Conservation (phyloP, 2,888 invertebrate species). For the Pomacea canaliculata region DNA sequence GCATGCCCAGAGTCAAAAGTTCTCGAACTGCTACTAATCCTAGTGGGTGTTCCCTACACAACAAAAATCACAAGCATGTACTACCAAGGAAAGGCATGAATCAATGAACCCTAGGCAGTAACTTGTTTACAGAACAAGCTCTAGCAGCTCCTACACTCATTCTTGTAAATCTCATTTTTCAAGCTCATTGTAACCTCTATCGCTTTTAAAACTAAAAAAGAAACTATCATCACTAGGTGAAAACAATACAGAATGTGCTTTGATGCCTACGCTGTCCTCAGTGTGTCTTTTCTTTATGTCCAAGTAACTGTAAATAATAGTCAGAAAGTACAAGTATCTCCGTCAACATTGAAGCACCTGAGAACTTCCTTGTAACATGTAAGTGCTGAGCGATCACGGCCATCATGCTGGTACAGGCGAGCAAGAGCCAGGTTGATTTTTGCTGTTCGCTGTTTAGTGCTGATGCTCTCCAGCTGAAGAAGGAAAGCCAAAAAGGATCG, state of each 20-base stretch:
- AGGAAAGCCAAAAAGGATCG: neutral
- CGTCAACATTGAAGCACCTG: constrained; percentile 69
- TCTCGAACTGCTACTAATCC: constrained; percentile 83
- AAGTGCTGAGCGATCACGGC: constrained; percentile 80
- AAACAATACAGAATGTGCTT: neutral
- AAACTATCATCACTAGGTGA: no score
- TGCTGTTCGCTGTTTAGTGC: constrained; percentile 78
- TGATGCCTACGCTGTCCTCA: neutral
- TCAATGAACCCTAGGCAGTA: neutral
- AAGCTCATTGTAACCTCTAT: no score
- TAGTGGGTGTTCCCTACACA: constrained; percentile 77
- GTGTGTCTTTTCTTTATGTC: no score
- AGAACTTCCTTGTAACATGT: constrained; percentile 85
- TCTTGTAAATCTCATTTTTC: no score
- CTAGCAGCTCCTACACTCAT: no score
- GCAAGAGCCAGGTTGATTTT: constrained; percentile 84
- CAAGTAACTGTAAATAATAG: no score
- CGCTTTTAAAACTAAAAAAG: no score
- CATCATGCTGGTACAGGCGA: constrained; percentile 77
- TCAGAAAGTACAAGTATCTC: no score
- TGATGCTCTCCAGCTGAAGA: constrained; percentile 73
- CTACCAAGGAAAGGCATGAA: neutral
- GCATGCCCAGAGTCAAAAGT: constrained; percentile 79
- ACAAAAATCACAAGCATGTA: neutral
- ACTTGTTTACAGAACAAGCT: no score